Base-by-base conservation (phyloP, 2,888 invertebrate genomes). In the Serrognathus titanus region DNA sequence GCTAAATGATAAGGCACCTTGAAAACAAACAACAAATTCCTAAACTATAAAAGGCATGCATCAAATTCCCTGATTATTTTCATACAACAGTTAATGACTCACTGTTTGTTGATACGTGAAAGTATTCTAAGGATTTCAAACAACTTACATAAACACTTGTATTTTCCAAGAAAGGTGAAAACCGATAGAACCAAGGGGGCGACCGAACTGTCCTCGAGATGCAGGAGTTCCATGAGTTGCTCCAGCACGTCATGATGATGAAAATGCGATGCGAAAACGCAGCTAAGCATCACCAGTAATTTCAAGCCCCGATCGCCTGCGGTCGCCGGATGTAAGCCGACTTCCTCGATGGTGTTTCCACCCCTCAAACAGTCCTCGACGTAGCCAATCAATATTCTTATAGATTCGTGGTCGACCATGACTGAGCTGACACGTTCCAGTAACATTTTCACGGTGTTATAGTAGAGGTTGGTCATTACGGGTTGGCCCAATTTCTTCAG, bases 381-480 rank as follows among this genome's bases (percentile, higher is more conserved):
- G 57, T 77, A 78, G 10, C 76, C 74, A 10, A 87, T 82, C 16
- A 88, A 78, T 70, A 92, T 86, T 61, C 88, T 85, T 66, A 97
- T 83, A 0, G 96, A 90, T 61, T 90, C 89, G 68, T 89, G 89
- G 75, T 98, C 98, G 9, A 98, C 91, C 91, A 97, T 94, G 4
- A 98, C 95, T 0, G 95, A 96, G 61, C 96, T 96, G 10, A 96
- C 91, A 57, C 97, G 84, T 77, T 97, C 97, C 55, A 98, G 79
- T 47, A 98, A 78, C 87, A 94, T 94, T 80, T 97, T 97, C 40
- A 97, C 92, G 1, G 94, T 95, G 75, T 94, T 95, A 80, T 97
- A 97, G 76, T 97, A 94, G 37, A 94, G 79, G 78, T 97, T 96
- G 2, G 95, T 94, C 89, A 95, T 95, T 2, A 94, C 90, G 0